Conservation (phyloP, 92 coral and sea anemone species). For the Diadumene lineata region DNA sequence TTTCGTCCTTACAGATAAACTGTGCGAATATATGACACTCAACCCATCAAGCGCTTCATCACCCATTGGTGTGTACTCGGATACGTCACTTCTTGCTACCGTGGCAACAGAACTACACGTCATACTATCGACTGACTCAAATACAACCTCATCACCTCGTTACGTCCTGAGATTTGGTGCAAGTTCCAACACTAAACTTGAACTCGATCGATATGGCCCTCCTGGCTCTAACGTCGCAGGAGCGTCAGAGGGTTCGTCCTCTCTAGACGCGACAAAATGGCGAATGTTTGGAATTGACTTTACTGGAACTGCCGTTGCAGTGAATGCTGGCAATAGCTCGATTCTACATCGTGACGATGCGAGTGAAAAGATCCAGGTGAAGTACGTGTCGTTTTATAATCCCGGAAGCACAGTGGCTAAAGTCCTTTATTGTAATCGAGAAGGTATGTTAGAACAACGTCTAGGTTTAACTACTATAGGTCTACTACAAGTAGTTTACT, state of each 20-base stretch:
- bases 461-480: neutral
- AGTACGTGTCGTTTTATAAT: conserved; percentile 41
- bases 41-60: conserved; percentile 3
- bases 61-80: conserved; percentile 25
- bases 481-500: too few relatives aligned
- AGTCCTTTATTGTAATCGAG: conserved; percentile 42
- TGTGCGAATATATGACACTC: conserved; percentile 14
- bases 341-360: conserved; percentile 36
- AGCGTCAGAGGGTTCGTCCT: neutral
- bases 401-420: conserved; percentile 12
- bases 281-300: conserved; percentile 50
- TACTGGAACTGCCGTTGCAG: conserved; percentile 22
- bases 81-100: conserved; percentile 8
- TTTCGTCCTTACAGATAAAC: conserved; percentile 7
- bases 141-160: conserved; percentile 13
- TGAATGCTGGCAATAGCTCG: conserved; percentile 29
- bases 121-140: conserved; percentile 24
- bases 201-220: conserved; percentile 34
- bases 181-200: conserved; percentile 3
- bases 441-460: conserved; percentile 27
- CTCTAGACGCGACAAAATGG: conserved; percentile 15
- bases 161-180: conserved; percentile 44
- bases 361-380: conserved; percentile 5
- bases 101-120: conserved; percentile 15
- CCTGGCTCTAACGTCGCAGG: neutral